phyloP scores from a whole-genome alignment of 2,113 vertebrate species.

The Eretmochelys imbricata region DNA sequence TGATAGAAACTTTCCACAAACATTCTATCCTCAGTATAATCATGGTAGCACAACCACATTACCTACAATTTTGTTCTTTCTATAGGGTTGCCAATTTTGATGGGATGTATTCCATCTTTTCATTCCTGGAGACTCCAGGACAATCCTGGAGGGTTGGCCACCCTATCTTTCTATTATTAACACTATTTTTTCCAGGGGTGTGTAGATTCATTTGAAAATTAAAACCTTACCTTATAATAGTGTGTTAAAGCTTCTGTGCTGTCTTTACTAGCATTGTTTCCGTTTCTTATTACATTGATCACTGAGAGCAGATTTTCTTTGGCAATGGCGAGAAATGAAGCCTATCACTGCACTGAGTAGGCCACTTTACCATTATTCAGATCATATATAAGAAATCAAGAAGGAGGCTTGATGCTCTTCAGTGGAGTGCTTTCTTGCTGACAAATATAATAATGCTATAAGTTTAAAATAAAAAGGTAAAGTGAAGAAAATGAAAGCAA shows the following conservation, averaged over 20 bases:
- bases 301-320: neutral
- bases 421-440: neutral
- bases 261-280: neutral
- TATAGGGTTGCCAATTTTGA: neutral
- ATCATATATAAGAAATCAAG: slow-evolving; percentile 6
- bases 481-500: slow-evolving; percentile 19
- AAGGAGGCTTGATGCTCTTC: neutral
- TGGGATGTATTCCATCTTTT: too few species aligned
- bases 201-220: neutral
- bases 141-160: too few species aligned
- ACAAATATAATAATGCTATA: slow-evolving; percentile 4
- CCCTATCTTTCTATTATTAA: neutral
- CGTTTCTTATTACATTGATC: neutral
- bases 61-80: slow-evolving; percentile 19
- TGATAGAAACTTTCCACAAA: neutral
- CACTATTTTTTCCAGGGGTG: neutral
- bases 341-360: neutral
- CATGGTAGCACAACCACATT: slow-evolving; percentile 53
- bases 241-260: neutral
- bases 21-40: neutral
- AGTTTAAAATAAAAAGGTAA: slow-evolving; percentile 40
- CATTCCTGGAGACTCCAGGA: too few species aligned
- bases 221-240: neutral
- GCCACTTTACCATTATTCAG: neutral
- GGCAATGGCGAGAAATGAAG: neutral